Evolutionary conservation across 2,113 vertebrate species (phyloP).

Genomic region (Poeciliopsis occidentalis): DNA sequence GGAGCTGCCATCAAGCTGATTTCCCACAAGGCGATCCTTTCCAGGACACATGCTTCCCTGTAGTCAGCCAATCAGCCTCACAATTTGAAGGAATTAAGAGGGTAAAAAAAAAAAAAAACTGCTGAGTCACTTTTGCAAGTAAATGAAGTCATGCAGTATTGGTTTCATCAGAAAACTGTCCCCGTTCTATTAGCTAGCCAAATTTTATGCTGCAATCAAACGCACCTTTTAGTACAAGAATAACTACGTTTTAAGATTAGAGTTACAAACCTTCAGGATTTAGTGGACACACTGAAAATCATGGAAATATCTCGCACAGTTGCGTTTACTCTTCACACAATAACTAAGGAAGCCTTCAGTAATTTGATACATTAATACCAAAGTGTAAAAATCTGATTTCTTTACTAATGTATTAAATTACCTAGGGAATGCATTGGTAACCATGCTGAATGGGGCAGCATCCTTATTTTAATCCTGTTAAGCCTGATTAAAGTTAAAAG

Average conservation of each 20-base stretch:
- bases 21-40: slow-evolving; percentile 75
- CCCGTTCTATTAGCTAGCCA: neutral
- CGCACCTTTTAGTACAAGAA: neutral
- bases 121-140: slow-evolving; percentile 60
- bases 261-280: neutral
- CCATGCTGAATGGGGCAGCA: neutral
- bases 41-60: slow-evolving; percentile 47
- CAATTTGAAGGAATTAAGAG: slow-evolving; percentile 45
- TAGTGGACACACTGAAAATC: too few species aligned
- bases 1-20: slow-evolving; percentile 77
- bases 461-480: neutral
- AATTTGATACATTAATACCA: too few species aligned
- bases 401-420: neutral
- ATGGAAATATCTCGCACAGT: too few species aligned
- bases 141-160: slow-evolving; percentile 27
- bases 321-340: too few species aligned
- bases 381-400: too few species aligned
- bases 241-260: neutral
- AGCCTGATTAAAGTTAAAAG: neutral
- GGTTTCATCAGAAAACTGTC: slow-evolving; percentile 14
- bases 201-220: too few species aligned
- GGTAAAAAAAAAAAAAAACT: slow-evolving; percentile 13
- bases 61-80: slow-evolving; percentile 55
- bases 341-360: too few species aligned
- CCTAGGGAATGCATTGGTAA: neutral